Base-by-base conservation (phyloP, 2,888 invertebrate genomes). In the Mythimna albipuncta region DNA sequence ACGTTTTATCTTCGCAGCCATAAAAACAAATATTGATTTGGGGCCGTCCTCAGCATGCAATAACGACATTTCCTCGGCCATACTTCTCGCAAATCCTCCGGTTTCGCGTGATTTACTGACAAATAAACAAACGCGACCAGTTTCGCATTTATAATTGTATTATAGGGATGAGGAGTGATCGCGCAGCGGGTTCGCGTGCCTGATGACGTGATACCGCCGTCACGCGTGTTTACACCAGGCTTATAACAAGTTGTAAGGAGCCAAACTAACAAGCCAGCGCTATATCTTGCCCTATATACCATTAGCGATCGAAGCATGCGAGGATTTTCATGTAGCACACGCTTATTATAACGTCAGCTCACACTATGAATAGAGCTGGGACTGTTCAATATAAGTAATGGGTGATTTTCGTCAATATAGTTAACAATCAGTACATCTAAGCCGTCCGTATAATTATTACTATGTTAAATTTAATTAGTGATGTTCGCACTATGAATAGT, bases 161-260 rank as follows among this genome's bases (percentile, higher is more conserved):
- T 87, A 85, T 86, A 87, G 89, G 91, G 89, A 91, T 91, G 93
- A 90, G 88, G 89, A 89, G 89, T 89, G 87, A 87, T 89, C 89
- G 91, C 91, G 89, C 90, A 89, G 91, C 85, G 87, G 74, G 91
- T 88, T 95, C 93, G 96, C 96, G 95, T 95, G 96, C 92, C 76
- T 90, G 93, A 94, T 94, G 92, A 92, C 93, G 92, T 93, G 95
- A 94, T 95, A 95, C 87, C 89, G 83, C 88, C 93, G 94, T 95
- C 95, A 95, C 94, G 95, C 95, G 93, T 94, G 95, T 94, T 91
- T 89, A 91, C 92, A 90, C 90, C 91, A 87, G 87, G 90, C 84
- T 92, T 94, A 94, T 94, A 94, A 94, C 94, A 93, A 94, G 87
- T 93, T 94, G 93, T 92, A 92, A 92, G 91, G 86, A 90, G 90